Evolutionary conservation across 2,113 vertebrate species (phyloP).

Genomic region (Lamprologus callipterus): DNA sequence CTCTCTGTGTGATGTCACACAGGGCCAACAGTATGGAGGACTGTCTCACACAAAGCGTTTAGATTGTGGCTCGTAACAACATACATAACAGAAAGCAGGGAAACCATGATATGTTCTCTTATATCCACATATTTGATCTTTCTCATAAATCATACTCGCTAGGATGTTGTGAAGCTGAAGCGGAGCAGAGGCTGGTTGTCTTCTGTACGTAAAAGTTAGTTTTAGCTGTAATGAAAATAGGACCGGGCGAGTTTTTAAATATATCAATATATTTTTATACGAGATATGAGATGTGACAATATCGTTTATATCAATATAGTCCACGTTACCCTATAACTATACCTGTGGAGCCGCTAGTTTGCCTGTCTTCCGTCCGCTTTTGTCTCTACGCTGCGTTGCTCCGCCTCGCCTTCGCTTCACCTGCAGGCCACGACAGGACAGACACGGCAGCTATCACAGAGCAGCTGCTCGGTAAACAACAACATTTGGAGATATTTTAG

Average conservation of each 20-base stretch:
- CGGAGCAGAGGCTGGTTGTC: neutral
- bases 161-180: neutral
- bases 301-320: rapidly evolving
- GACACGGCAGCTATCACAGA: neutral
- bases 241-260: rapidly evolving
- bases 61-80: neutral
- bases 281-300: neutral
- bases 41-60: neutral
- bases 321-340: neutral
- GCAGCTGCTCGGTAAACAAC: neutral
- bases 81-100: rapidly evolving
- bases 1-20: neutral
- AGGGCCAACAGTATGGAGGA: neutral
- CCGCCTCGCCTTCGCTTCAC: rapidly evolving
- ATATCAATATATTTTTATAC: neutral
- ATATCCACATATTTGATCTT: neutral
- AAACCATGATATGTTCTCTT: neutral
- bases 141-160: neutral
- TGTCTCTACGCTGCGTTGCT: neutral
- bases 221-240: neutral
- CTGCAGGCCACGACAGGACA: rapidly evolving
- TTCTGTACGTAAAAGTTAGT: neutral
- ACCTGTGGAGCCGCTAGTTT: rapidly evolving
- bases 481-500: neutral
- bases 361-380: neutral